Evolutionary conservation across 2,888 invertebrate genomes (phyloP).

Genomic region (Allophyes oxyacanthae): DNA sequence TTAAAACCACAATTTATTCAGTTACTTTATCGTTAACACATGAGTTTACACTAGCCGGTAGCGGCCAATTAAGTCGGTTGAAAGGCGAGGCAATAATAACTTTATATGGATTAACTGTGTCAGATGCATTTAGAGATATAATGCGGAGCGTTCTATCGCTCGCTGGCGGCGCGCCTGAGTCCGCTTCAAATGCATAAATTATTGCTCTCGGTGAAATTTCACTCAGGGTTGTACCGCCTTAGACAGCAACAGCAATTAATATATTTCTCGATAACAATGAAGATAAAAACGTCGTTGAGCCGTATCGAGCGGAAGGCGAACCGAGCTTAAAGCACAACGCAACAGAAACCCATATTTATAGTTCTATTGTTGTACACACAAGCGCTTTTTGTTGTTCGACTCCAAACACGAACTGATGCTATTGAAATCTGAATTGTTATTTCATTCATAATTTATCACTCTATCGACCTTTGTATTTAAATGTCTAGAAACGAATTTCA

Average conservation of each 20-base stretch:
- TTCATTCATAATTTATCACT: constrained; percentile 86
- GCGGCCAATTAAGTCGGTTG: constrained; percentile 82
- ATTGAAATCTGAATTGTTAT: constrained; percentile 74
- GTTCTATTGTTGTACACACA: constrained; percentile 79
- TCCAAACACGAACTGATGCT: constrained; percentile 75
- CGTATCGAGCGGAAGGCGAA: constrained; percentile 71
- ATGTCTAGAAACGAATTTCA: constrained; percentile 77
- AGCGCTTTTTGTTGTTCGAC: constrained; percentile 77
- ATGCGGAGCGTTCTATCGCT: constrained; percentile 70
- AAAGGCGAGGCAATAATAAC: constrained; percentile 82
- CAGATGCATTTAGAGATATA: constrained; percentile 82
- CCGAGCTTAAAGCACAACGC: constrained; percentile 65
- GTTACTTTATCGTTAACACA: constrained; percentile 80
- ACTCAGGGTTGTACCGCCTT: constrained; percentile 65
- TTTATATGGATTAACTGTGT: constrained; percentile 85
- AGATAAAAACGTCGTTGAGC: constrained; percentile 68
- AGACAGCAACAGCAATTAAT: constrained; percentile 71
- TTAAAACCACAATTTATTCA: constrained; percentile 79
- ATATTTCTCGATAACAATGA: constrained; percentile 68
- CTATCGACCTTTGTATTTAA: constrained; percentile 84
- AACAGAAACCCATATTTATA: constrained; percentile 84
- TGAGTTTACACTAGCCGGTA: constrained; percentile 80
- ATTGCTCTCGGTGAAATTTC: constrained; percentile 66
- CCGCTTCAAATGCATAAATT: constrained; percentile 74
- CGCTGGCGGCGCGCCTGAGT: constrained; percentile 68